Conservation (phyloP, 2,113 vertebrate species). For the Grallaria varia region DNA sequence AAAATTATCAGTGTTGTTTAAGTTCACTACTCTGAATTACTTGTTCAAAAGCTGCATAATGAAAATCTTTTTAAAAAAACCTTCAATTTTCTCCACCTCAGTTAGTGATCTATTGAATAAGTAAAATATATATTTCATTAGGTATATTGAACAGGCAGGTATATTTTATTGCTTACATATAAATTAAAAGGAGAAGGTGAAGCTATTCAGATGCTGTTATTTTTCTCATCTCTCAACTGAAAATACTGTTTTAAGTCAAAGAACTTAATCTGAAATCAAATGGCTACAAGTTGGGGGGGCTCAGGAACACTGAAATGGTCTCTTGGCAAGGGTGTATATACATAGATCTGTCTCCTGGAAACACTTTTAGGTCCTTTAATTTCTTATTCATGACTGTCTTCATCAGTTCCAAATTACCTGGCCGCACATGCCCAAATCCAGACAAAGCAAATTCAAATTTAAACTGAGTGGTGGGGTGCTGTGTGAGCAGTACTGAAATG, state of each 20-base stretch:
- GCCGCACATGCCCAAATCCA: neutral
- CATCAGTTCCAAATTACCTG: neutral
- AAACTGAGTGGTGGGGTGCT: fast-evolving
- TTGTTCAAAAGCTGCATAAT: neutral
- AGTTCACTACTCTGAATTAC: neutral
- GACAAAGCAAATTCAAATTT: neutral
- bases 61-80: neutral
- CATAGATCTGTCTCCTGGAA: neutral
- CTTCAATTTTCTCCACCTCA: no score
- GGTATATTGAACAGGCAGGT: neutral
- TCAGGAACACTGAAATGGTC: neutral
- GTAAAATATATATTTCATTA: neutral
- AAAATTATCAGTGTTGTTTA: neutral
- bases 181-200: neutral
- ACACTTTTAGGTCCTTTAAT: neutral
- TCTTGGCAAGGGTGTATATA: neutral
- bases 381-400: neutral
- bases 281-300: neutral
- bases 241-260: neutral
- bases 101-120: no score
- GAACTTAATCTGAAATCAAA: neutral
- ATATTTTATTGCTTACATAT: neutral
- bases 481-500: neutral
- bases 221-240: neutral
- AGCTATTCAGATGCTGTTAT: neutral